Evolutionary conservation across 1,140 invertebrate genomes (phyloP).

Genomic region (Saccostrea cuccullata): DNA sequence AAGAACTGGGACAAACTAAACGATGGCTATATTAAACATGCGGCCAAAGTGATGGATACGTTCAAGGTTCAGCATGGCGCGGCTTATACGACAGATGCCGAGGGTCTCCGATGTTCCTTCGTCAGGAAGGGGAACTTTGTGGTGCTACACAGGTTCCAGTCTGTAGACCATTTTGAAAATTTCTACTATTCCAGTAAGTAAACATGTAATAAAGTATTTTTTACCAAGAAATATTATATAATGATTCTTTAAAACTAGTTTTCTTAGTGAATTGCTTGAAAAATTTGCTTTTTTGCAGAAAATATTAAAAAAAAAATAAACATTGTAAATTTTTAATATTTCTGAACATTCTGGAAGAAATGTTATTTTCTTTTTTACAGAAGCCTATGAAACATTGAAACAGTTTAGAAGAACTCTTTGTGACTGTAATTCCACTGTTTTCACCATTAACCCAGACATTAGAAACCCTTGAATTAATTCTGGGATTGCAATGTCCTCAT

Average conservation of each 20-base stretch:
- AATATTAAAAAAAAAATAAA: neutral
- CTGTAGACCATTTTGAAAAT: slow-evolving; percentile 16
- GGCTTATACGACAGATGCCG: neutral
- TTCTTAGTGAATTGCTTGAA: neutral
- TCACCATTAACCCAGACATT: slow-evolving; percentile 11
- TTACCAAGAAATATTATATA: no score
- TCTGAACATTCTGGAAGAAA: neutral
- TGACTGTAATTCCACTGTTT: neutral
- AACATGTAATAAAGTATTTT: neutral
- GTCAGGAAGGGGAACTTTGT: neutral
- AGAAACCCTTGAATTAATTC: neutral
- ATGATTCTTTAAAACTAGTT: no score
- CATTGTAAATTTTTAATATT: no score
- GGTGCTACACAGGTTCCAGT: slow-evolving; percentile 36
- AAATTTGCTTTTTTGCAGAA: neutral
- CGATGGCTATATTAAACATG: slow-evolving; percentile 10
- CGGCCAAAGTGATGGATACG: slow-evolving; percentile 15
- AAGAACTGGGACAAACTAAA: neutral
- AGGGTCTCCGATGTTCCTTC: neutral
- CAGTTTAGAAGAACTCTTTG: slow-evolving; percentile 4
- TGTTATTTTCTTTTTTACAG: neutral
- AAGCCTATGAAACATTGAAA: slow-evolving; percentile 11
- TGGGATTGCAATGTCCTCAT: neutral
- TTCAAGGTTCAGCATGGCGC: slow-evolving; percentile 22
- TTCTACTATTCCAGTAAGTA: slow-evolving; percentile 40